A percentile compares a stretch with the other conserved stretches of the same genome.
These are phyloP conservation scores for Hetaerina titia DNA, from an alignment of 2,888 invertebrate species.

Conservation along the genomic window DNA sequence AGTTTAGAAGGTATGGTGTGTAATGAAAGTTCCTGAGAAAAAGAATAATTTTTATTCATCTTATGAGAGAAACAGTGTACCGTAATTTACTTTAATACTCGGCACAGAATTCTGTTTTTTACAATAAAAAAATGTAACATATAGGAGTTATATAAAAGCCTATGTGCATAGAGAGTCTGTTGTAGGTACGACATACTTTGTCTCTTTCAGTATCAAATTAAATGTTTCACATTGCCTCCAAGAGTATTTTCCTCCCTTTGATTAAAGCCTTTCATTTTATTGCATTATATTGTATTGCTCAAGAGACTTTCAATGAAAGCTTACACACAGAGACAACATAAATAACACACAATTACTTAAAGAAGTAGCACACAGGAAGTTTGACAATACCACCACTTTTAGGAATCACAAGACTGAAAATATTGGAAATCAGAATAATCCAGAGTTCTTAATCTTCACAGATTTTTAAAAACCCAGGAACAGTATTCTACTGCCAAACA, in stretches of 20 bases:
- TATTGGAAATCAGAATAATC: background rate
- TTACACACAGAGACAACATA: background rate
- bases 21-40: background rate
- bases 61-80: background rate
- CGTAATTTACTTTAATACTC: background rate
- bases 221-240: background rate
- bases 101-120: background rate
- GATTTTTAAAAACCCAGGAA: background rate
- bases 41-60: slow-evolving; percentile 2
- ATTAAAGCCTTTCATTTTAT: background rate
- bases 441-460: background rate
- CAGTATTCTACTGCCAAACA: background rate
- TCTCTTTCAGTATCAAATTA: background rate
- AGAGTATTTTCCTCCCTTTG: background rate
- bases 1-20: background rate
- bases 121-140: background rate
- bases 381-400: background rate
- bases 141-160: background rate
- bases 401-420: background rate
- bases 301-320: background rate
- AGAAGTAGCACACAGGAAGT: background rate
- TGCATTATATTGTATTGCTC: background rate
- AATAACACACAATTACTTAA: background rate
- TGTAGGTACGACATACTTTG: background rate
- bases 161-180: background rate